These are phyloP conservation scores for Calliscelio sp. DNA, from an alignment of 2,888 invertebrate species.

Conservation along the genomic window DNA sequence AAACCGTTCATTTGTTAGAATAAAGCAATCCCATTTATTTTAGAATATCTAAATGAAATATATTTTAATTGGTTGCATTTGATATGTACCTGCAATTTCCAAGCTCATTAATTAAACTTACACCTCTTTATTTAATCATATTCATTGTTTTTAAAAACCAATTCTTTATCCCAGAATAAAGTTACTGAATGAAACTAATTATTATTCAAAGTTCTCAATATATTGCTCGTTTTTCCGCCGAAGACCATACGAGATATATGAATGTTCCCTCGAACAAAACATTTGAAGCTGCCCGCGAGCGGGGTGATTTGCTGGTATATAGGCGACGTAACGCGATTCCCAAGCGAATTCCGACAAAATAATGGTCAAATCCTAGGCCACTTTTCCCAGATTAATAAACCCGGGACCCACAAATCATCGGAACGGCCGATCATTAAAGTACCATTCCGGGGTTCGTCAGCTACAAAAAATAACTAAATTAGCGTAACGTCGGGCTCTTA, in stretches of 20 bases:
- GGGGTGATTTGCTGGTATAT: neutral
- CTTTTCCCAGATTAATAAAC: constrained; percentile 47
- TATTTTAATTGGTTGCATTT: too few species aligned
- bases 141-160: too few species aligned
- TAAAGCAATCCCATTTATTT: too few species aligned
- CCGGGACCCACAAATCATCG: constrained; percentile 48
- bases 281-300: neutral
- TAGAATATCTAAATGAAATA: too few species aligned
- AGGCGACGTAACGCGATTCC: neutral
- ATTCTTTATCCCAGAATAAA: too few species aligned
- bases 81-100: too few species aligned
- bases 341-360: constrained; percentile 16
- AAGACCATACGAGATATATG: constrained; percentile 6
- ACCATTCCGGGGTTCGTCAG: constrained; percentile 2
- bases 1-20: too few species aligned
- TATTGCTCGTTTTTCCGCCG: neutral
- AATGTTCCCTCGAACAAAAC: constrained; percentile 11
- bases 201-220: constrained; percentile 10
- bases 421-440: constrained; percentile 37
- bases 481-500: constrained; percentile 41
- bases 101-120: too few species aligned
- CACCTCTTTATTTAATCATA: too few species aligned
- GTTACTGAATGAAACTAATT: neutral
- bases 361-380: constrained; percentile 15
- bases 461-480: constrained; percentile 56